phyloP scores from a whole-genome alignment of 2,113 vertebrate genomes.

The Thalassarche chlororhynchos region DNA sequence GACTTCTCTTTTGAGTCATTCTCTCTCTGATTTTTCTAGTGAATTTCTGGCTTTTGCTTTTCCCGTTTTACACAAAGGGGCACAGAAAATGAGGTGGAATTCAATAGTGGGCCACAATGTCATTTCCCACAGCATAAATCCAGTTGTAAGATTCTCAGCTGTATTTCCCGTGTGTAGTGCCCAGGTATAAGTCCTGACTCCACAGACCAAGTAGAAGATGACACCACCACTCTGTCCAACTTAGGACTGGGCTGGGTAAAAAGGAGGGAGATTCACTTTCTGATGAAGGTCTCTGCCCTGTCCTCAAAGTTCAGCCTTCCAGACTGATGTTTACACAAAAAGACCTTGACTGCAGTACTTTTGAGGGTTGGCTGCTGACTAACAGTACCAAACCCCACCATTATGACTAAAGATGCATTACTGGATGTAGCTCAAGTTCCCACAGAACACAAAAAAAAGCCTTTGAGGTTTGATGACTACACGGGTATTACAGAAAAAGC shows the following conservation, averaged over 20 bases:
- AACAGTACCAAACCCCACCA: background rate
- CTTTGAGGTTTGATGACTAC: background rate
- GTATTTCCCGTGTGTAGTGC: background rate
- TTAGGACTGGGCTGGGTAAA: background rate
- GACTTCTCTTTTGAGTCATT: background rate
- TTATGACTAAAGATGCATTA: background rate
- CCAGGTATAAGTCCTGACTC: background rate
- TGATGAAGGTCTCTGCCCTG: background rate
- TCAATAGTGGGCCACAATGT: background rate
- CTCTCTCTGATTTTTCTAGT: background rate
- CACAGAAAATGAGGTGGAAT: background rate
- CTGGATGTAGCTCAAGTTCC: background rate
- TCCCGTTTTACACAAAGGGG: background rate
- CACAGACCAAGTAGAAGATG: background rate
- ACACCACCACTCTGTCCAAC: background rate
- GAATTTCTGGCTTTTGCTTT: background rate
- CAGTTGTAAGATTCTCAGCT: background rate
- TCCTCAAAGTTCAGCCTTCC: background rate
- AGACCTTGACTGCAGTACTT: background rate
- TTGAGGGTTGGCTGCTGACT: background rate
- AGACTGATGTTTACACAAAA: background rate
- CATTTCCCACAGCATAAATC: background rate
- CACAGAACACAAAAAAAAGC: background rate
- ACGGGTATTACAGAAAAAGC: background rate
- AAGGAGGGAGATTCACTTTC: background rate